phyloP scores from a whole-genome alignment of 2,797 vertebrate genomes.

The Etheostoma perlongum region DNA sequence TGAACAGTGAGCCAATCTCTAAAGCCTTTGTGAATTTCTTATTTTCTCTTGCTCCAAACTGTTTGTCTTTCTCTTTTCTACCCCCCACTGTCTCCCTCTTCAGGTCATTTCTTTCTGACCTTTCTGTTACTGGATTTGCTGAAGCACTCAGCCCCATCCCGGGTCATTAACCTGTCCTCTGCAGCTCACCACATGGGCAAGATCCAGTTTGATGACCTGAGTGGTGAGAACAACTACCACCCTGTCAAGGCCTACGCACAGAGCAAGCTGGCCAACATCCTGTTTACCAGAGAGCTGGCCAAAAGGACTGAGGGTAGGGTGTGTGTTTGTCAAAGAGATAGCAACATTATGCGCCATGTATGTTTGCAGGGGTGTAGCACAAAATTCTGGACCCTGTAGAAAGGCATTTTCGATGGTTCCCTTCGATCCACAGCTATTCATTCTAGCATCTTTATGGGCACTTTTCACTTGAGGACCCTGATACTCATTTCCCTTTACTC shows the following conservation, averaged over 20 bases:
- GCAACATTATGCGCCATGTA: background rate
- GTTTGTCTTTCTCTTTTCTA: background rate
- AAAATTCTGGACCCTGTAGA: no score
- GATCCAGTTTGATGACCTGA: conserved; percentile 85
- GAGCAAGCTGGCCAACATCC: conserved; percentile 85
- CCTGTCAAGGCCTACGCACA: conserved; percentile 78
- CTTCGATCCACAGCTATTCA: no score
- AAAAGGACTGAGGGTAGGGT: conserved; percentile 78
- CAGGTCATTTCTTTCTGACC: conserved; percentile 86
- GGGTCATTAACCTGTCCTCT: conserved; percentile 84
- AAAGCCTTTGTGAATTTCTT: background rate
- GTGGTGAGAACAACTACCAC: conserved; percentile 75
- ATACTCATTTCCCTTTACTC: no score
- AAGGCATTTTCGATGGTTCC: no score
- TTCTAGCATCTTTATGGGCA: no score
- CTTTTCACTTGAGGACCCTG: no score
- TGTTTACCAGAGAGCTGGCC: conserved; percentile 84
- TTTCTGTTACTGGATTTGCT: conserved; percentile 84
- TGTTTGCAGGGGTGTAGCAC: background rate
- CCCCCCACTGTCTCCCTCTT: background rate
- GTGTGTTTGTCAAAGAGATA: conserved; percentile 8
- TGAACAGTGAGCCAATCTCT: background rate
- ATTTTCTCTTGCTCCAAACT: background rate
- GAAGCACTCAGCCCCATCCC: conserved; percentile 84
- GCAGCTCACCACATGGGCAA: conserved; percentile 76